Base-by-base conservation (phyloP, 2,113 vertebrate genomes). In the Proterorhinus semilunaris region DNA sequence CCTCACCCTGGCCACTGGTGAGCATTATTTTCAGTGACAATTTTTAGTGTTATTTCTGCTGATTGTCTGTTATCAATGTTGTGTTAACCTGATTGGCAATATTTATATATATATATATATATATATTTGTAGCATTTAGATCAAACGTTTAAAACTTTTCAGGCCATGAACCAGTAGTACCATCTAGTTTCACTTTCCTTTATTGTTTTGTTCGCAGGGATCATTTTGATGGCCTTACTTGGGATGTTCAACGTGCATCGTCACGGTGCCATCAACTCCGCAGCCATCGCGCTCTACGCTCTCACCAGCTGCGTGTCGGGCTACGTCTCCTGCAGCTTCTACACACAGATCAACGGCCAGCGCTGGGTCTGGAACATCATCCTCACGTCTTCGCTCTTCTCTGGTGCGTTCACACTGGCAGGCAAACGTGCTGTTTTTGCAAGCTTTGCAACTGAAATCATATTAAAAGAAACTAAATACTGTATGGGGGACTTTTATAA, bases 321-420 rank as follows among this genome's bases (percentile, higher is more conserved):
- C 17, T 97, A 95, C 12, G 92, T 96, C 59, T 96, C 96, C 0
- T 95, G 95, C 76, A 92, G 92, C 87, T 96, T 97, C 90, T 97
- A 96, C 92, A 94, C 94, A 7, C 94, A 96, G 87, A 94, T 97
- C 15, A 94, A 93, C 13, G 96, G 96, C 53, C 90, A 95, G 79
- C 93, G 89, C 42, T 97, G 95, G 96, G 96, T 96, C 61, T 96
- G 95, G 95, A 97, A 97, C 90, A 96, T 96, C 80, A 92, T 97
- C 75, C 94, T 97, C 71, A 96, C 96, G 16, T 96, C 94, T 7
- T 91, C 93, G 6, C 94, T 97, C 49, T 97, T 97, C 89, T 96
- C 96, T 15, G 95, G 96, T 97, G 86, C 83, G 83, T 79, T 45
- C 2, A 47, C 0, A 51, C 5, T 0, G n/a, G 5, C 43, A 15